Percentiles rank a stretch among this genome's conserved stretches.
phyloP scores from a whole-genome alignment of 2,888 invertebrate species.

The Morpho achilles region DNA sequence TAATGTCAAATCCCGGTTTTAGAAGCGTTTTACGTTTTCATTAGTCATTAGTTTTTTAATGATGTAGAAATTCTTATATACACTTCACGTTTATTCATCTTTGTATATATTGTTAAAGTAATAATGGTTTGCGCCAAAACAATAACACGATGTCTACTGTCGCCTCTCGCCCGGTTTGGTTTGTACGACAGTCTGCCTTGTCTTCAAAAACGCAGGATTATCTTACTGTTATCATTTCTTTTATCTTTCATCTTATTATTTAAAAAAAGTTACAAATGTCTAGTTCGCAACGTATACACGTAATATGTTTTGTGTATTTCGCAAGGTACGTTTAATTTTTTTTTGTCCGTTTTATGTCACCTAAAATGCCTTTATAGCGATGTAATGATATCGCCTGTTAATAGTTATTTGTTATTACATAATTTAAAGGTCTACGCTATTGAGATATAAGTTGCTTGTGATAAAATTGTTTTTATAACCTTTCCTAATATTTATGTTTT shows the following conservation, averaged over 20 bases:
- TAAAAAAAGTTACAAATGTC: conserved; percentile 35
- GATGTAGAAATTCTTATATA: conserved; percentile 4
- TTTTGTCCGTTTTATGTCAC: conserved; percentile 16
- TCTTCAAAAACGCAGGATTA: conserved; percentile 49
- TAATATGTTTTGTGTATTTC: conserved; percentile 64
- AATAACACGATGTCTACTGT: conserved; percentile 36
- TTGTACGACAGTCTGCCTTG: conserved; percentile 29
- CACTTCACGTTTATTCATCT: background rate
- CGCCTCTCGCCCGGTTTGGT: conserved; percentile 24
- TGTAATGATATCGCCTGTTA: background rate
- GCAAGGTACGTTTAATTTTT: conserved; percentile 52
- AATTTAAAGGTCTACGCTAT: conserved; percentile 7
- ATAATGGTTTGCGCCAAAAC: conserved; percentile 28
- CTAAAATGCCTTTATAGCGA: background rate
- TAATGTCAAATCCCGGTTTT: conserved; percentile 74
- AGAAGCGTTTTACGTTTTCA: conserved; percentile 46
- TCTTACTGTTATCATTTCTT: conserved; percentile 61
- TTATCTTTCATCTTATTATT: conserved; percentile 60
- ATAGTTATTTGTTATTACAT: conserved; percentile 4
- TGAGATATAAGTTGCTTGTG: conserved; percentile 30
- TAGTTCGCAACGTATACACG: conserved; percentile 34
- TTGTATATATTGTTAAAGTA: conserved; percentile 4
- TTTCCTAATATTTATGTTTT: conserved; percentile 27
- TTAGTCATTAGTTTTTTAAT: conserved; percentile 14
- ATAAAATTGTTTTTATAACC: conserved; percentile 48